These are phyloP conservation scores for Podiceps cristatus DNA, from an alignment of 2,113 vertebrate species.

Conservation along the genomic window DNA sequence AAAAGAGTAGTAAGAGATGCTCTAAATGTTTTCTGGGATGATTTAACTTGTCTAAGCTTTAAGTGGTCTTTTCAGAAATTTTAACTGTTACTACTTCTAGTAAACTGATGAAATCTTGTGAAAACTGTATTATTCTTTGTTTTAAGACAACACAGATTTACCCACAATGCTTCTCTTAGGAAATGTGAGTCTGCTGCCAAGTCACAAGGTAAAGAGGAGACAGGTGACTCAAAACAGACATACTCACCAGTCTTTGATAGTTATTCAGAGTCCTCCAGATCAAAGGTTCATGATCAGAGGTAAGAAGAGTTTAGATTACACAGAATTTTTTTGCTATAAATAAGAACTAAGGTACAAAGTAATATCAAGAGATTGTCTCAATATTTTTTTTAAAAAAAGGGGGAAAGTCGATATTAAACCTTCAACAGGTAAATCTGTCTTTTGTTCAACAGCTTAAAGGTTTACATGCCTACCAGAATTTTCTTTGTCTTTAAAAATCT, in stretches of 20 bases:
- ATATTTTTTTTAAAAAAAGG: neutral
- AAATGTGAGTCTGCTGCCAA: slow-evolving; percentile 73
- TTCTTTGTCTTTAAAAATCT: neutral
- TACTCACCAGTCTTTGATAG: slow-evolving; percentile 78
- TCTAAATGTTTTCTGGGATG: neutral
- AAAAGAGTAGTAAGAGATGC: neutral
- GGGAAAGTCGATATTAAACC: neutral
- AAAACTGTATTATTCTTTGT: neutral
- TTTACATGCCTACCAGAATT: neutral
- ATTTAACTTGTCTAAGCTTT: neutral
- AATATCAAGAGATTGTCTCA: neutral
- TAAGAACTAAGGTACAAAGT: neutral
- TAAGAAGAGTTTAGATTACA: slow-evolving; percentile 52
- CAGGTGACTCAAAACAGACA: slow-evolving; percentile 68
- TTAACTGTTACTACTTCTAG: neutral
- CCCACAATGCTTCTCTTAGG: slow-evolving; percentile 42
- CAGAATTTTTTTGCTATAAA: neutral
- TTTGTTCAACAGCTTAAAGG: neutral
- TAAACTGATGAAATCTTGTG: neutral
- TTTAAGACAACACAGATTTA: neutral
- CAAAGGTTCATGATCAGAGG: slow-evolving; percentile 84
- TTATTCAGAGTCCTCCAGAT: slow-evolving; percentile 82
- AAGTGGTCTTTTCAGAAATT: neutral
- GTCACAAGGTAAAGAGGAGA: slow-evolving; percentile 66
- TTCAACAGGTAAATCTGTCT: neutral